phyloP scores from a whole-genome alignment of 2,113 vertebrate species.

The Microtus pennsylvanicus region DNA sequence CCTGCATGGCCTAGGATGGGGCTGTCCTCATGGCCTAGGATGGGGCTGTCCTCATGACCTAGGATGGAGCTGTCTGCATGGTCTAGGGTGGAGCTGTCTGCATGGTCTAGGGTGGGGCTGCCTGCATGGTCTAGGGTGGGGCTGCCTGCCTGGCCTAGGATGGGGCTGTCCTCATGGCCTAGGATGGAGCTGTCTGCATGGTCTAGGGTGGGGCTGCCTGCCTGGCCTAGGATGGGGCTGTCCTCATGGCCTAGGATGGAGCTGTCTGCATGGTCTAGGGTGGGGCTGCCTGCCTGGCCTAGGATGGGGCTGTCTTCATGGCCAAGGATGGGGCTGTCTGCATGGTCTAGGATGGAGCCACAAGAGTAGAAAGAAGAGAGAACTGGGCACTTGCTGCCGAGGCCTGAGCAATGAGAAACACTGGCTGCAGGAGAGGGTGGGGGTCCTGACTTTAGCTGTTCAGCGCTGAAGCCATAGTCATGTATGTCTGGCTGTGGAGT shows the following conservation, averaged over 20 bases:
- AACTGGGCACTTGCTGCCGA: rapidly evolving
- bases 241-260: not conserved
- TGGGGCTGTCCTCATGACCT: not conserved
- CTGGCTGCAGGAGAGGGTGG: not conserved
- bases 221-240: no score
- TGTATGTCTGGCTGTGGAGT: no score
- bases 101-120: not conserved
- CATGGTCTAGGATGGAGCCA: not conserved
- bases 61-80: no score
- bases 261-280: no score
- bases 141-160: not conserved
- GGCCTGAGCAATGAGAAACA: not conserved
- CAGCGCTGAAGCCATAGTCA: not conserved
- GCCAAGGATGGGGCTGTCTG: not conserved
- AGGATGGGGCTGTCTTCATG: not conserved
- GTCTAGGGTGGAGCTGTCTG: no score
- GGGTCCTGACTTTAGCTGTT: not conserved
- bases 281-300: no score
- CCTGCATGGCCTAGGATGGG: no score
- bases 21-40: not conserved
- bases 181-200: not conserved
- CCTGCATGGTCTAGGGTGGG: rapidly evolving
- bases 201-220: not conserved
- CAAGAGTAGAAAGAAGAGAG: not conserved
- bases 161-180: no score